These are phyloP conservation scores for Holacanthella duospinosa DNA, from an alignment of 2,888 invertebrate genomes.

Conservation along the genomic window DNA sequence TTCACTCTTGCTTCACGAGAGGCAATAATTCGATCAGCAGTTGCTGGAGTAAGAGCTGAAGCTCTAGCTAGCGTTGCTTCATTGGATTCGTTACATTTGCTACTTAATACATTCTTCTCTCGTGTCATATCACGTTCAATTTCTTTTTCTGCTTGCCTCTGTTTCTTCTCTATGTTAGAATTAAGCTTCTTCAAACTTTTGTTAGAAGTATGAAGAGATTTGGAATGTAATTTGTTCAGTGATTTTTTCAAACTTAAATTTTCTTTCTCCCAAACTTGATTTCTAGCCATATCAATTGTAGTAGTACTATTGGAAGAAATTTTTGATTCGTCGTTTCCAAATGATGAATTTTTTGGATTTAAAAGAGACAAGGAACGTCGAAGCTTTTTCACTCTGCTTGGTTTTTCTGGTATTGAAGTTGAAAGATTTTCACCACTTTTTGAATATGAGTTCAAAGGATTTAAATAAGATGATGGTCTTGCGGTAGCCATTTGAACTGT, in stretches of 20 bases:
- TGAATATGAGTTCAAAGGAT: too few species aligned
- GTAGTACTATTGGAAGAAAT: neutral
- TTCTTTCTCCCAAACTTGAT: neutral
- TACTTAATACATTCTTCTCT: slow-evolving; percentile 19
- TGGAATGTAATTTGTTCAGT: neutral
- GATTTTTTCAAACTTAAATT: slow-evolving; percentile 1
- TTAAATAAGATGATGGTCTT: neutral
- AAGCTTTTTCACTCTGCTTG: neutral
- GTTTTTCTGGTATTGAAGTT: neutral
- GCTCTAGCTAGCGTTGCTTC: slow-evolving; percentile 18
- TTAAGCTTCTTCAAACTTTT: neutral
- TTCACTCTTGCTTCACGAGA: slow-evolving; percentile 24
- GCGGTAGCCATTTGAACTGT: neutral
- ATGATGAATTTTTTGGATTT: neutral
- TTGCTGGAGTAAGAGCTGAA: slow-evolving; percentile 19
- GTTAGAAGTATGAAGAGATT: neutral
- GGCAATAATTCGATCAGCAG: slow-evolving; percentile 23
- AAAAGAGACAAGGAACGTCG: neutral
- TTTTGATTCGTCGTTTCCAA: neutral
- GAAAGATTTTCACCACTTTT: neutral
- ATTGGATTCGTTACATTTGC: slow-evolving; percentile 21
- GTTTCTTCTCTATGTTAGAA: neutral
- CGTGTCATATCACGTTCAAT: slow-evolving; percentile 16
- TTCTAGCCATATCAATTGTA: neutral
- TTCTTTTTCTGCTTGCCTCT: slow-evolving; percentile 13